These are phyloP conservation scores for Poecile montanus DNA, from an alignment of 2,797 vertebrate species.

Conservation along the genomic window DNA sequence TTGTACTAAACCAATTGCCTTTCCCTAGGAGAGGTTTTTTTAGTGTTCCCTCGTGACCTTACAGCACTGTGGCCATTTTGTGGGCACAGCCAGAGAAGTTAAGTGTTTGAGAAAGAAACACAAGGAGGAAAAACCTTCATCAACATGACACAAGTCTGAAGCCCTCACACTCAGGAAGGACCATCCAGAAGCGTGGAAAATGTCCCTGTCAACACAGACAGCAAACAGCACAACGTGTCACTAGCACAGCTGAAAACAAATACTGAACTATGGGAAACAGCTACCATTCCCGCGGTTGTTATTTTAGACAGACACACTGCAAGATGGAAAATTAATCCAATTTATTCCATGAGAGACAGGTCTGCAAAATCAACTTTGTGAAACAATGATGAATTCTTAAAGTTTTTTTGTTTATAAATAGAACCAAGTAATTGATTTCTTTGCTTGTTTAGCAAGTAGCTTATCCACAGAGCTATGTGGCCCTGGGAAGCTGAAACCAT, in stretches of 20 bases:
- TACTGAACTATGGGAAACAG: background rate
- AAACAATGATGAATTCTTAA: background rate
- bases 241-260: background rate
- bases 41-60: background rate
- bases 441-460: background rate
- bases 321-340: background rate
- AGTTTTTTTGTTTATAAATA: slow-evolving; percentile 40
- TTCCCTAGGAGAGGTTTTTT: background rate
- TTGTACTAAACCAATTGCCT: slow-evolving; percentile 39
- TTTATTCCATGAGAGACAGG: background rate
- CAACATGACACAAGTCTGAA: background rate
- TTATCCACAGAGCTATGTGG: background rate
- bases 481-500: slow-evolving; percentile 18
- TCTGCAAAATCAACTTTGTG: background rate
- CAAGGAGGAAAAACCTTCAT: background rate
- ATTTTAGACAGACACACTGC: background rate
- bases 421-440: background rate
- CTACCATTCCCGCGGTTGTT: background rate
- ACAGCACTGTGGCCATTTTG: background rate
- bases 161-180: background rate
- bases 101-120: background rate
- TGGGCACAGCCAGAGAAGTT: background rate
- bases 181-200: background rate
- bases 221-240: background rate
- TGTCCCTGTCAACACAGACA: background rate